A percentile compares a stretch with the other conserved stretches of the same genome.
phyloP scores from a whole-genome alignment of 2,888 invertebrate genomes.

The Tetragnatha montana region DNA sequence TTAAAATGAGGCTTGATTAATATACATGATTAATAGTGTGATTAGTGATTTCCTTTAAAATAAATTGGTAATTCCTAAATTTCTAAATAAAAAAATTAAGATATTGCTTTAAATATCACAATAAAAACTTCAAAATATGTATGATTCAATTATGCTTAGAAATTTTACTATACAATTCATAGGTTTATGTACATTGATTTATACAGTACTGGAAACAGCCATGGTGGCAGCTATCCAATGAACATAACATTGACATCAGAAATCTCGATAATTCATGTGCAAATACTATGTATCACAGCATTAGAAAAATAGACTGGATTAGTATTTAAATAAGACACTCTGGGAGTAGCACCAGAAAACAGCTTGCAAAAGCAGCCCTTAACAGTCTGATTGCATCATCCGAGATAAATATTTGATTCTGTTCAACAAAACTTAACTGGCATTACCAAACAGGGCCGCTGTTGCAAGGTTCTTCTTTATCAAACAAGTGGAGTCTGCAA shows the following conservation, averaged over 20 bases:
- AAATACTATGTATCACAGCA: slow-evolving; percentile 55
- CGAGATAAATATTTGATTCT: slow-evolving; percentile 3
- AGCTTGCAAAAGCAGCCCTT: slow-evolving; percentile 24
- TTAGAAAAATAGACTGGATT: slow-evolving; percentile 47
- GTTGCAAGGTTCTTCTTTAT: not conserved
- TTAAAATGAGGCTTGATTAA: no score
- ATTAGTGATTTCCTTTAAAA: no score
- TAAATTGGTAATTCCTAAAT: no score
- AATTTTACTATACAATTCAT: slow-evolving; percentile 42
- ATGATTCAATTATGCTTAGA: not conserved
- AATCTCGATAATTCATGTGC: not conserved
- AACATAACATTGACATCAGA: slow-evolving; percentile 11
- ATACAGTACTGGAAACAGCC: slow-evolving; percentile 50
- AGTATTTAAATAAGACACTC: slow-evolving; percentile 37
- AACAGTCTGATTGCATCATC: slow-evolving; percentile 21
- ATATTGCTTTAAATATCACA: no score
- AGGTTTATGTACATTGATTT: slow-evolving; percentile 45
- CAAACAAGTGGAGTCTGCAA: slow-evolving; percentile 5
- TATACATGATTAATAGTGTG: no score
- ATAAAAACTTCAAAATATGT: no score
- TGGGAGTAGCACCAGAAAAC: slow-evolving; percentile 54
- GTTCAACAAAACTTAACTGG: slow-evolving; percentile 3
- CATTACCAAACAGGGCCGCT: no score
- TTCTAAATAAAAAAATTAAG: no score
- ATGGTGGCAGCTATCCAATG: not conserved